Base-by-base conservation (phyloP, 2,797 vertebrate genomes). In the Gastrophryne carolinensis region DNA sequence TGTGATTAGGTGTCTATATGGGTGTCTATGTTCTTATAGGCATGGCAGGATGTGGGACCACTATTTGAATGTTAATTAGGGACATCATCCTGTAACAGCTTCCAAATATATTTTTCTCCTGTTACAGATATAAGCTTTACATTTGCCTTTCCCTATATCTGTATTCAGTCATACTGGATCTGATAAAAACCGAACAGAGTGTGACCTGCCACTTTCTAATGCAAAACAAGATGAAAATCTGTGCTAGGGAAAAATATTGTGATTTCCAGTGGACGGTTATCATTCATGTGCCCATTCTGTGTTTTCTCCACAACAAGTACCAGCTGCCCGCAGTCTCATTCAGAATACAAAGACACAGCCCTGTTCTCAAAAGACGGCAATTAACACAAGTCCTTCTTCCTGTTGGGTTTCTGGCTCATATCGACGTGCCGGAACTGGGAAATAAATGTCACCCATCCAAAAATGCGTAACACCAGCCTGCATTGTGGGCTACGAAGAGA, bases 331-430 rank as follows among this genome's bases (percentile, higher is more conserved):
- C 9, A 30, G 52, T 5, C 60, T 66, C 65, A 61, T 66, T 58
- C 68, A 27, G 49, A 52, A 69, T 27, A 61, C 66, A 61, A 64
- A 78, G 62, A 39, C 15, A 17, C 23, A 21, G 39, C 26, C 30
- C 37, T 52, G 60, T 72, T 58, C 32, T 66, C 39, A 58, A 78
- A 72, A 78, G 39, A 64, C 35, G 3, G 61, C 68, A 72, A 66
- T 78, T 78, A 78, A 47, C 19, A 63, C 56, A n/a, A 52, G 32
- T 50, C 47, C 60, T 72, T 53, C 39, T 72, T 78, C 68, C 53
- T 72, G 75, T 41, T 72, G 63, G 41, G 52, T 58, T 78, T 78
- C 75, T 68, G 75, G 68, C 61, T 52, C 62, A 66, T 35, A 26
- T 41, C 13, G 68, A 47, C 4, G 54, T 17, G 15, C 50, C 13